phyloP scores from a whole-genome alignment of 2,888 invertebrate species.

The Hyposoter didymator region DNA sequence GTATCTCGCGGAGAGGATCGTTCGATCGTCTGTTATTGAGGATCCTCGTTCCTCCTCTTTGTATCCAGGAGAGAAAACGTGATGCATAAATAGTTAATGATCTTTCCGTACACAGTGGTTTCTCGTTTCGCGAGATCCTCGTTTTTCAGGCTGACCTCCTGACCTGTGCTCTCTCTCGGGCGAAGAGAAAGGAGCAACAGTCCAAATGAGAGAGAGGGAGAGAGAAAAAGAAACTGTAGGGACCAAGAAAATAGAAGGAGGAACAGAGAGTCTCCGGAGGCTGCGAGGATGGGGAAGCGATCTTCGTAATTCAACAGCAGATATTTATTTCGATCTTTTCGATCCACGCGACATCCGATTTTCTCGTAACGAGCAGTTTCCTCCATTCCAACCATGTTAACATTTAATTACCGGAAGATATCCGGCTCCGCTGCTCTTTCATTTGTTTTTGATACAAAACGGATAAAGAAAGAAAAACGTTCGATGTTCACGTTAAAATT shows the following conservation, averaged over 20 bases:
- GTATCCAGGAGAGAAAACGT: constrained; percentile 41
- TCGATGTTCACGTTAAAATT: too few relatives aligned
- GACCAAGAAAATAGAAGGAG: neutral
- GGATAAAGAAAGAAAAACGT: too few relatives aligned
- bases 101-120: constrained; percentile 5
- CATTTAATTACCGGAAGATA: neutral
- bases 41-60: neutral
- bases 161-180: constrained; percentile 50
- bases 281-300: neutral
- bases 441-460: neutral
- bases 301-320: too few relatives aligned
- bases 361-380: neutral
- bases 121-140: constrained; percentile 38
- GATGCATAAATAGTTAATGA: constrained; percentile 31
- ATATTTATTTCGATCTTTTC: neutral
- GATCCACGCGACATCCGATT: neutral
- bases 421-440: neutral
- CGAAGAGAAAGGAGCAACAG: constrained; percentile 9
- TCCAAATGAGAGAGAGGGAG: neutral
- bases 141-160: constrained; percentile 45
- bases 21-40: constrained; percentile 58
- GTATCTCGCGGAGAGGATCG: neutral
- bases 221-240: neutral
- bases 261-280: neutral
- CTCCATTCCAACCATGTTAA: neutral